Evolutionary conservation across 2,797 vertebrate species (phyloP), one percentile per base, ranked within the genome.

Genomic region (Hephaestus fuliginosus): DNA sequence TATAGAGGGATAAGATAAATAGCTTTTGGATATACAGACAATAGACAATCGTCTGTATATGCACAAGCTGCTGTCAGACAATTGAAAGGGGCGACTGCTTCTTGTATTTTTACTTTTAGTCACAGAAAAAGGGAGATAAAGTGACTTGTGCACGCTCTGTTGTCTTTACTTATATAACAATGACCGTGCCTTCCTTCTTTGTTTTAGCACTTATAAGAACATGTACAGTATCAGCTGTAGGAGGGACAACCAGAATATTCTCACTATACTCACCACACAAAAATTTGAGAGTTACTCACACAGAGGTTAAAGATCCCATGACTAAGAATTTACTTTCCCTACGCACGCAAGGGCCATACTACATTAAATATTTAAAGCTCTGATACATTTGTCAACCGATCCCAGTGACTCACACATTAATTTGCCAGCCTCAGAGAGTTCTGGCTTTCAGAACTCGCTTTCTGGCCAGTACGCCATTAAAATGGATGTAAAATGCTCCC

Each of bases 361-460:
- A 8, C 4, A 43, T 61, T 33, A 43, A 62, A 70, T 70, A 49
- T 63, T 51, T 20, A 52, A 60, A 25, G 67, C 22, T 73, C 76
- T 10, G 22, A 78, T 39, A 48, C 56, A 36, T n/a, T 18, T 76
- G 56, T 83, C 56, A 46, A 83, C 81, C 76, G 25, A 70, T 74
- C 64, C 46, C 79, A 68, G 2, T 86, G 78, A 85, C 62, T 88
- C 79, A 87, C 22, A 28, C 69, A 84, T 82, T 56, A 5, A 74
- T 75, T 62, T 79, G 55, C 58, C 46, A 39, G 46, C 65, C 14
- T 44, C 22, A 48, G 36, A 20, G 18, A 68, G 7, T 30, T 65
- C 28, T 81, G 67, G 60, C 51, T 72, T 82, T 74, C 7, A 62
- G 74, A 64, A 49, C 28, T 57, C 41, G 33, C 57, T 67, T 46